phyloP scores from a whole-genome alignment of 2,113 vertebrate species.

The Callocephalon fimbriatum region DNA sequence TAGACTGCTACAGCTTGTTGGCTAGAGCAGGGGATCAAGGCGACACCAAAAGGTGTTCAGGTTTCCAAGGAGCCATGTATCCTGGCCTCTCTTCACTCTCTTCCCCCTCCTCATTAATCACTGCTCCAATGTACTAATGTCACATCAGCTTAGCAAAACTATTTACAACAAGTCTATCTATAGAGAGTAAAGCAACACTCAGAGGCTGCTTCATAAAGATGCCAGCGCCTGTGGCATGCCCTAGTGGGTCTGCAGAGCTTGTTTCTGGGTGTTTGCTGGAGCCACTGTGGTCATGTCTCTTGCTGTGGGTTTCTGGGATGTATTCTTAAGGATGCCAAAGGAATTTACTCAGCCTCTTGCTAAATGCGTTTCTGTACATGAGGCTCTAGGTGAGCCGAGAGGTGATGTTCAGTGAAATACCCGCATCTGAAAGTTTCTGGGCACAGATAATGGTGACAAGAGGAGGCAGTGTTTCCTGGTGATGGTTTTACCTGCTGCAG shows the following conservation, averaged over 20 bases:
- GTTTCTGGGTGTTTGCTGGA: not conserved
- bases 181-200: not conserved
- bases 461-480: not conserved
- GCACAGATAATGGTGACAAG: not conserved
- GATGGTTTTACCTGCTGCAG: not conserved
- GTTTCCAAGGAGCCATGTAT: not conserved
- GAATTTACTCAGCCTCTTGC: not conserved
- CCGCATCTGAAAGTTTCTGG: not conserved
- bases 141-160: not conserved
- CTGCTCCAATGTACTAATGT: not conserved
- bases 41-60: not conserved
- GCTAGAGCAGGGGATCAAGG: not conserved
- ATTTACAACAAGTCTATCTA: not conserved
- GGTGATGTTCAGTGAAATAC: not conserved
- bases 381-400: not conserved
- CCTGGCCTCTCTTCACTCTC: not conserved
- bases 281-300: not conserved
- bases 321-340: not conserved
- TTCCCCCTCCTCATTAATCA: not conserved
- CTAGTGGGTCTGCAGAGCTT: not conserved
- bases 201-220: not conserved
- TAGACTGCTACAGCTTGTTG: not conserved
- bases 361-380: rapidly evolving
- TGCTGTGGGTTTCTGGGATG: not conserved
- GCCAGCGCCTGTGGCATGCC: not conserved